phyloP scores from a whole-genome alignment of 2,797 vertebrate genomes.

The Thaleichthys pacificus region DNA sequence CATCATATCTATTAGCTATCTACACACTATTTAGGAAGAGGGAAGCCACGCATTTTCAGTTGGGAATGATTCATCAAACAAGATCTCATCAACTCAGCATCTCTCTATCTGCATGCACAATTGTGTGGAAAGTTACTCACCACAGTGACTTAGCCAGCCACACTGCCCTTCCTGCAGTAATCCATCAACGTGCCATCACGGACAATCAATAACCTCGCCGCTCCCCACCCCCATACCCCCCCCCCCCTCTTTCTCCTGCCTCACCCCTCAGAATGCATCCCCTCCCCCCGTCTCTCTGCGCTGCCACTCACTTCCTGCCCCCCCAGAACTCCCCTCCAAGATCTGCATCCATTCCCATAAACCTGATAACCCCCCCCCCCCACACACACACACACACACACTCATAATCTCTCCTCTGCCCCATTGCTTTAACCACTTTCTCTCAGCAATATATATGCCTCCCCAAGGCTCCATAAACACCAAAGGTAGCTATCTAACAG shows the following conservation, averaged over 20 bases:
- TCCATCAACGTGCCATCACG: slow-evolving; percentile 64
- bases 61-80: not conserved
- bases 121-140: not conserved
- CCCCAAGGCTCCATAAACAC: not conserved
- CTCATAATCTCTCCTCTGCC: not conserved
- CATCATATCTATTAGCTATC: not conserved
- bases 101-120: slow-evolving; percentile 6
- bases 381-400: slow-evolving; percentile 18
- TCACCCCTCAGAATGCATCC: slow-evolving; percentile 40
- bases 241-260: slow-evolving; percentile 12
- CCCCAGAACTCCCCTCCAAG: not conserved
- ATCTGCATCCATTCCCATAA: not conserved
- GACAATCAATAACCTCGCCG: slow-evolving; percentile 64
- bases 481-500: not conserved
- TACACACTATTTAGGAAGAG: not conserved
- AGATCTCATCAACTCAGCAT: slow-evolving; percentile 21
- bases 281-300: slow-evolving; percentile 30
- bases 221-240: slow-evolving; percentile 6
- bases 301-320: not conserved
- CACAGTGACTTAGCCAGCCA: slow-evolving; percentile 28
- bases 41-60: not conserved
- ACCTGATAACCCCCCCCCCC: slow-evolving; percentile 23
- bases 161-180: slow-evolving; percentile 54
- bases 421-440: not conserved
- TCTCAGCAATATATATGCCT: not conserved